Conservation (phyloP, 2,797 vertebrate species). For the Oryzias sinensis region DNA sequence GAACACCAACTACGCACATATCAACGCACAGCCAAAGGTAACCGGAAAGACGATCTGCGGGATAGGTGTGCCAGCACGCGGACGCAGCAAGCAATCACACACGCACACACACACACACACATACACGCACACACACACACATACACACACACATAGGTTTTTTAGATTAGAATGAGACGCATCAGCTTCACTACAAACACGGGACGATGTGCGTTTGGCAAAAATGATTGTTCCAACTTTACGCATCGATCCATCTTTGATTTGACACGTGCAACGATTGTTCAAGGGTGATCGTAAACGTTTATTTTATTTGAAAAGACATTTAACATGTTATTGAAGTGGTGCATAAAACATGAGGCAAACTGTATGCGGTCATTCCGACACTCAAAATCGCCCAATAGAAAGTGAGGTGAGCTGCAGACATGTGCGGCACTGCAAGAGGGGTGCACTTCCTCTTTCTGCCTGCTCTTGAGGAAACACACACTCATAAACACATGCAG, state of each 20-base stretch:
- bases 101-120: neutral
- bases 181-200: no score
- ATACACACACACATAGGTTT: neutral
- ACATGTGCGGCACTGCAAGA: constrained; percentile 33
- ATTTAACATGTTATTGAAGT: no score
- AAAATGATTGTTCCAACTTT: no score
- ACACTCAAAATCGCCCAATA: constrained; percentile 28
- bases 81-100: constrained; percentile 1
- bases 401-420: constrained; percentile 39
- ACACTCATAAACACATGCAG: constrained; percentile 21
- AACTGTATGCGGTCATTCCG: no score
- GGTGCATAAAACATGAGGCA: constrained; percentile 15
- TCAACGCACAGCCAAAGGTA: constrained; percentile 74
- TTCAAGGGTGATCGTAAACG: no score
- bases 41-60: constrained; percentile 77
- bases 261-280: no score
- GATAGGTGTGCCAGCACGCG: constrained; percentile 28
- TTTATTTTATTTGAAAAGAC: no score
- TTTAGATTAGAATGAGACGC: no score
- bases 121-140: neutral
- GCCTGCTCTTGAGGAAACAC: neutral
- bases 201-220: no score
- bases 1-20: constrained; percentile 77
- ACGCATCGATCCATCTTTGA: no score
- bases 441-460: neutral